Evolutionary conservation across 2,888 invertebrate genomes (phyloP).

Genomic region (Ryuthela nishihirai): DNA sequence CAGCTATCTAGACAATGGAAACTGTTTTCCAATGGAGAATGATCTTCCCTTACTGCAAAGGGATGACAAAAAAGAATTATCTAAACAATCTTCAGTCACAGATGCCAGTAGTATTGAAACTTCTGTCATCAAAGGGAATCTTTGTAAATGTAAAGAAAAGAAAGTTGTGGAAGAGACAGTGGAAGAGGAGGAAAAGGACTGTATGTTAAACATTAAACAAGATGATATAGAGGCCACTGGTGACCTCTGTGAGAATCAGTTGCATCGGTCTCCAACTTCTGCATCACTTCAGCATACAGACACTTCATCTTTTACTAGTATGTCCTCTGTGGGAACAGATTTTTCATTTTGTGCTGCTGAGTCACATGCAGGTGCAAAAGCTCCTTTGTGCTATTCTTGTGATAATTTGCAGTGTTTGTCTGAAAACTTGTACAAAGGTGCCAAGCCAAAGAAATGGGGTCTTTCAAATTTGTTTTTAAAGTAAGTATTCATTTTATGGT

Average conservation of each 20-base stretch:
- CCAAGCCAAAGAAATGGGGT: slow-evolving; percentile 39
- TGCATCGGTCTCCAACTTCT: slow-evolving; percentile 17
- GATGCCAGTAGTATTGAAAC: not conserved
- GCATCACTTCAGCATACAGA: slow-evolving; percentile 29
- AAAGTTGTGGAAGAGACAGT: slow-evolving; percentile 19
- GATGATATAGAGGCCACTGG: slow-evolving; percentile 17
- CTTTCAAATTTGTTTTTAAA: slow-evolving; percentile 35
- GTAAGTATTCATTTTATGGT: slow-evolving; percentile 14
- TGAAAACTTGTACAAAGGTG: slow-evolving; percentile 31
- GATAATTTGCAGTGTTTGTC: slow-evolving; percentile 27
- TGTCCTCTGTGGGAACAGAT: slow-evolving; percentile 40
- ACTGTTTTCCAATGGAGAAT: slow-evolving; percentile 36
- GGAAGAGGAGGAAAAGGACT: slow-evolving; percentile 31
- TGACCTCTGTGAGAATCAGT: slow-evolving; percentile 8
- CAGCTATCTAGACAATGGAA: slow-evolving; percentile 25
- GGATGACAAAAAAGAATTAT: too few species aligned
- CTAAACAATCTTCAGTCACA: slow-evolving; percentile 4
- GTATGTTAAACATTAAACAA: slow-evolving; percentile 5
- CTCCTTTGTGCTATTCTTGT: slow-evolving; percentile 31
- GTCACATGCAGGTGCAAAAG: slow-evolving; percentile 8
- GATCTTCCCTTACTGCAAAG: slow-evolving; percentile 30
- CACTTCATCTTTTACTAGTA: slow-evolving; percentile 41
- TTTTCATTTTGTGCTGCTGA: slow-evolving; percentile 33
- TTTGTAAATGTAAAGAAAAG: slow-evolving; percentile 10
- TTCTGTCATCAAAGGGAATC: slow-evolving; percentile 1